A percentile compares a stretch with the other conserved stretches of the same genome.
Evolutionary conservation across 2,888 invertebrate genomes (phyloP).

Genomic region (Melipona bicolor): DNA sequence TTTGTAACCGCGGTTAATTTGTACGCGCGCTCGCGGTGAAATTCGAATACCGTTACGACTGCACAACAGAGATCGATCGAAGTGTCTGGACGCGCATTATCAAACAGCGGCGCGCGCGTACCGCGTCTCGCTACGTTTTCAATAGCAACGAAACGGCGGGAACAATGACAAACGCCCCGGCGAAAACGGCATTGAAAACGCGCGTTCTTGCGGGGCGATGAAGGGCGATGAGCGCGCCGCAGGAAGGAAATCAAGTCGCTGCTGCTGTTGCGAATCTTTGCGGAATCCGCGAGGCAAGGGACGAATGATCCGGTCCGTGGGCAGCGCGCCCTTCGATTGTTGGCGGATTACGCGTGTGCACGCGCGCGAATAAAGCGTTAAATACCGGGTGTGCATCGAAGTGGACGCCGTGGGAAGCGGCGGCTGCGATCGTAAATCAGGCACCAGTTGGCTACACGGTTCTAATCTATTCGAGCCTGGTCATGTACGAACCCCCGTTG

Average conservation of each 20-base stretch:
- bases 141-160: neutral
- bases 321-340: constrained; percentile 32
- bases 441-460: constrained; percentile 43
- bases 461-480: constrained; percentile 67
- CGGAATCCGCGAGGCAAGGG: neutral
- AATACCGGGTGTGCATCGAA: constrained; percentile 44
- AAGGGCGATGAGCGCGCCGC: too few species aligned
- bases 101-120: neutral
- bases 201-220: too few species aligned
- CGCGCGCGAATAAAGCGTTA: constrained; percentile 48
- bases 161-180: neutral
- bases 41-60: neutral
- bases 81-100: neutral
- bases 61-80: neutral
- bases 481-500: constrained; percentile 33
- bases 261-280: neutral
- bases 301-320: constrained; percentile 24
- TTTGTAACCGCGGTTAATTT: neutral
- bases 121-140: neutral
- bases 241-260: neutral
- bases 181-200: neutral
- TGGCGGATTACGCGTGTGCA: constrained; percentile 35
- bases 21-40: neutral
- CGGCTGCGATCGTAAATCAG: constrained; percentile 69
- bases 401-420: constrained; percentile 63